Base-by-base conservation (phyloP, 2,888 invertebrate species). In the Leptura quadrifasciata region DNA sequence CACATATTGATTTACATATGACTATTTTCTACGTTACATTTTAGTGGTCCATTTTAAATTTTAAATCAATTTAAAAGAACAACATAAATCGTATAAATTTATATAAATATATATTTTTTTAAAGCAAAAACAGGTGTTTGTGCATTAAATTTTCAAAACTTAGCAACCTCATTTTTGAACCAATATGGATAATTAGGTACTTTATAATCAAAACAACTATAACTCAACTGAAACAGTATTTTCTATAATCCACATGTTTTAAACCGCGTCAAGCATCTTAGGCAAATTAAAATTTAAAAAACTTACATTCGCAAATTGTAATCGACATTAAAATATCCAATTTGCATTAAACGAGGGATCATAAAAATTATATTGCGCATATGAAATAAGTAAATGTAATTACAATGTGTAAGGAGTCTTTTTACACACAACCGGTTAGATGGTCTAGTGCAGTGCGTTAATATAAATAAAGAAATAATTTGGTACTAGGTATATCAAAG, bases 131-230 rank as follows among this genome's bases (percentile, higher is more conserved):
- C n/a, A n/a, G n/a, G 35, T 39, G 39, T 39, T 12, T 12, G 39
- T 6, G 15, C 27, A 8, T 31, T 39, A 12, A 39, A 39, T 39
- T 39, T 12, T 12, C 10, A 39, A 39, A 15, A 10, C 39, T 39
- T 39, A 39, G 15, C 39, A 55, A 55, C 55, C 55, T 55, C 55
- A 20, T 20, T 20, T 55, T 55, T 18, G 72, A 72, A 72, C 12
- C 3, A 1, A 39, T 39, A 24, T 67, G 76, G 47, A 35, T 76
- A 69, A 76, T 72, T 52, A 72, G 72, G 69, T 76, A 57, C 68
- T 76, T 76, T 72, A 64, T 52, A 76, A 57, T 57, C 63, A 27
- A 27, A 57, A 54, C 67, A 69, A 76, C 55, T 63, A 35, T 47
- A 54, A 21, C 21, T 27, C 18, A 52, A 15, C 20, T 69, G 68